Conservation (phyloP, 2,797 vertebrate species). For the Spea hammondii region DNA sequence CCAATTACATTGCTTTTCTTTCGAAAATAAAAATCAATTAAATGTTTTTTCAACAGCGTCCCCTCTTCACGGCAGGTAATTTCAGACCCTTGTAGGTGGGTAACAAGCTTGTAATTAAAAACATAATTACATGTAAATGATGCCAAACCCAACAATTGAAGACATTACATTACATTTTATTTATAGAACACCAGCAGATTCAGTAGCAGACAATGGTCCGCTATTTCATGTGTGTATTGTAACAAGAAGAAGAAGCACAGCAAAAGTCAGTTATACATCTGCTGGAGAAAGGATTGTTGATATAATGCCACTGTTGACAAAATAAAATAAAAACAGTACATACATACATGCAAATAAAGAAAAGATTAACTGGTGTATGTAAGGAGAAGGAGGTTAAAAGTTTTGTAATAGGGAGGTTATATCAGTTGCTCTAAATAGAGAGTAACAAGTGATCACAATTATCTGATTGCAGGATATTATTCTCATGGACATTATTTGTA, state of each 20-base stretch:
- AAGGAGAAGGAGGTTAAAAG: too few species aligned
- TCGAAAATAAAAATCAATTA: conserved; percentile 51
- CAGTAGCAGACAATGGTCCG: not conserved
- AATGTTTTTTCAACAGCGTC: conserved; percentile 43
- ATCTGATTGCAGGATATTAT: too few species aligned
- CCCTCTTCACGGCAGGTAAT: conserved; percentile 43
- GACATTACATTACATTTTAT: not conserved
- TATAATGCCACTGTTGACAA: conserved; percentile 6
- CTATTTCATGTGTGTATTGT: conserved; percentile 38
- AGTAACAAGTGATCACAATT: too few species aligned
- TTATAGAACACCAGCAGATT: not conserved
- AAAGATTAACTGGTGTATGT: too few species aligned
- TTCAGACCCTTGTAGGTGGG: conserved; percentile 38
- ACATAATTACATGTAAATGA: conserved; percentile 54
- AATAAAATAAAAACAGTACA: too few species aligned
- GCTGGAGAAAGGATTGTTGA: conserved; percentile 30
- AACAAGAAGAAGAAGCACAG: conserved; percentile 1
- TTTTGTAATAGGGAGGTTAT: too few species aligned
- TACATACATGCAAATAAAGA: too few species aligned
- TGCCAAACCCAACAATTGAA: conserved; percentile 33
- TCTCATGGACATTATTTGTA: too few species aligned
- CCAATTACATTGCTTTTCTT: conserved; percentile 45
- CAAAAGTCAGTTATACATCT: conserved; percentile 5
- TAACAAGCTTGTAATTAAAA: conserved; percentile 47
- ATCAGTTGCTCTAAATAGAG: too few species aligned